Evolutionary conservation across 2,797 vertebrate species (phyloP), one percentile per base, ranked within the genome.

Genomic region (Lates japonicus): DNA sequence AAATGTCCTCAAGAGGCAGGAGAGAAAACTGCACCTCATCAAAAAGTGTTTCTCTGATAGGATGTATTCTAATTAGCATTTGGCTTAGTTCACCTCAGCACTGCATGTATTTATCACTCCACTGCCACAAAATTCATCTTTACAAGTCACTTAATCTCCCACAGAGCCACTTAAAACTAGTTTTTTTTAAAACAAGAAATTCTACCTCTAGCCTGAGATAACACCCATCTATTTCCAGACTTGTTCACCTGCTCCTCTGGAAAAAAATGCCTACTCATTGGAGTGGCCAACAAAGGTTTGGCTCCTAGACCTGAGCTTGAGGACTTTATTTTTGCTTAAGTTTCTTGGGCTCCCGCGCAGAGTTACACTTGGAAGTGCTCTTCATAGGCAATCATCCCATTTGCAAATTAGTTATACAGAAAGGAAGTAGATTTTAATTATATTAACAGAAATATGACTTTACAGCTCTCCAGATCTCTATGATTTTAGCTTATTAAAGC

Each of bases 11-110:
- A 44, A 57, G 76, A 84, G 78, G 82, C 63, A 37, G 58, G 41
- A 65, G 61, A 46, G 72, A 76, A 89, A 88, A 88, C 80, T 64
- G 81, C 81, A 80, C 70, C 85, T 89, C 80, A 85, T 92, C 88
- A 87, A 76, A 89, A 90, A 82, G 22, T 20, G 61, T 62, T 86
- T 80, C 59, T 57, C 83, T 82, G 68, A 57, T 78, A 78, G 65
- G 70, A 70, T 74, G 42, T 37, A 61, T 77, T 75, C 59, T 41
- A 65, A 55, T 65, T 73, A 74, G 81, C 64, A 41, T 84, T 83
- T 87, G 81, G 86, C 81, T 84, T 74, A 81, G 60, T 81, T 88
- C 81, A 88, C 82, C 82, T 71, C 68, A 0, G 70, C 8, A 19
- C 76, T 57, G 61, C 52, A 29, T 61, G 81, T 83, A 88, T 90